A percentile compares a stretch with the other conserved stretches of the same genome.
Conservation (phyloP, 1,140 invertebrate species). For the honey bee (Apis mellifera) region Amel_HAv3.1 CM009940.2:1226501-1227000, state of each 20-base stretch:
- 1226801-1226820: conserved; percentile 42
- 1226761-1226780: conserved; percentile 55
- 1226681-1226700: conserved; percentile 1
- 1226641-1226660: conserved; percentile 24
- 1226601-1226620: conserved; percentile 7
- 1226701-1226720: conserved; percentile 48
- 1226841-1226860: not conserved
- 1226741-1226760: conserved; percentile 37
- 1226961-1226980: not conserved
- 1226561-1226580: not conserved
- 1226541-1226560: not conserved
- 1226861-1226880: not conserved
- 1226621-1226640: conserved; percentile 45
- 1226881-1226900: not conserved
- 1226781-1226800: conserved; percentile 29
- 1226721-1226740: conserved; percentile 36
- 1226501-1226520: conserved; percentile 41
- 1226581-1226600: conserved; percentile 5
- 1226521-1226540: not conserved
- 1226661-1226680: not conserved
- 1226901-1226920: not conserved
- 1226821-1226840: conserved; percentile 8
- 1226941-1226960: not conserved
- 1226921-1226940: not conserved
- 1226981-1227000: not conserved